Evolutionary conservation across 1,140 invertebrate genomes (phyloP), one percentile per base, ranked within the genome.

Genomic region (Arion vulgaris): DNA sequence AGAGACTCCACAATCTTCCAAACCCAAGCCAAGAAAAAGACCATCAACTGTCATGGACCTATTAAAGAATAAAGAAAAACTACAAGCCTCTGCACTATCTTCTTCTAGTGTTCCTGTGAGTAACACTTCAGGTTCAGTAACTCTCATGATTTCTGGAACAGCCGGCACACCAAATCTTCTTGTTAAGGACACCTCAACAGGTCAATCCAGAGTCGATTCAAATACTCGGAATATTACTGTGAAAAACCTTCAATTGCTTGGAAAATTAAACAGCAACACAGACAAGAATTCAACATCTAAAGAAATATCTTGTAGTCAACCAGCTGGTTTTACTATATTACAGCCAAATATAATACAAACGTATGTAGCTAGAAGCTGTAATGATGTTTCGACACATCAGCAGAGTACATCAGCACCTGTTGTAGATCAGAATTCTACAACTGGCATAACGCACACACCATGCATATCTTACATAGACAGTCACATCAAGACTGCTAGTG

Each of bases 11-110:
- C 13, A 15, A 62, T 23, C 57, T n/a, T n/a, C 57, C 26, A 62
- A n/a, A 23, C 26, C 57, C 13, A 71, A 71, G 36, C 28, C 28
- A 11, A 71, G 69, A 32, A 71, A 71, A 36, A 71, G 34, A 26
- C 69, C 69, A 36, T 71, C 32, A 13, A 71, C 69, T 71, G 26
- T 71, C 15, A 36, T 71, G 69, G 34, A 71, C 15, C 32, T 71
- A 26, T 39, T 71, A 26, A 36, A 71, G 69, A 36, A 36, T 17
- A 36, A 71, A n/a, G 69, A 71, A 36, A 71, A 36, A 36, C 15
- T 17, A 36, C 69, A 71, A 36, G 69, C 69, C 17, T 9, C 34
- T 34, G 34, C 32, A 19, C 4, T 11, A 4, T 39, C 69, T 7
- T 38, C 69, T 15, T 7, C 69, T 9, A 34, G 69, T n/a, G 7